Percentiles rank a stretch among this genome's conserved stretches.
These are phyloP conservation scores for Adelosebastes latens DNA, from an alignment of 2,797 vertebrate species.

Conservation along the genomic window DNA sequence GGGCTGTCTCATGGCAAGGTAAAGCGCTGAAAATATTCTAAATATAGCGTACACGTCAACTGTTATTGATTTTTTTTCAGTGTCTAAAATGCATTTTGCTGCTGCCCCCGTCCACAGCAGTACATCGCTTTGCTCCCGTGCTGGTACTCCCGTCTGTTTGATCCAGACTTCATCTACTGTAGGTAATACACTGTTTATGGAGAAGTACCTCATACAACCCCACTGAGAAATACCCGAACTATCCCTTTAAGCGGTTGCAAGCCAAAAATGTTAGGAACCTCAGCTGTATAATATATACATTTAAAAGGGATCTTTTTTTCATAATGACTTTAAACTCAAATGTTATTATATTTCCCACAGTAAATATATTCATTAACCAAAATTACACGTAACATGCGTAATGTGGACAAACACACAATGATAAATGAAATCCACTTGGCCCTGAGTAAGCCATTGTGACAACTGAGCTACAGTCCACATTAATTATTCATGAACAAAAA, in stretches of 20 bases:
- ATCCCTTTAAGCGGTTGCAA: background rate
- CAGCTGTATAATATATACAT: background rate
- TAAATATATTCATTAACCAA: background rate
- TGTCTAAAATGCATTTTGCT: background rate
- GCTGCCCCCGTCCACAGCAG: background rate
- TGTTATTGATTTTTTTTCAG: background rate
- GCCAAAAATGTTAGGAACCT: background rate
- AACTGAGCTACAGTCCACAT: slow-evolving; percentile 75
- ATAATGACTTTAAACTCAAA: background rate
- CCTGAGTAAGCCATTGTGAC: slow-evolving; percentile 71
- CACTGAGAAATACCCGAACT: background rate
- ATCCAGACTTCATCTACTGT: background rate
- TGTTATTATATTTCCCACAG: background rate
- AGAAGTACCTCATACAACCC: background rate
- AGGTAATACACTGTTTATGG: background rate
- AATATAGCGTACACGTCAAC: background rate
- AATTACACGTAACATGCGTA: slow-evolving; percentile 7
- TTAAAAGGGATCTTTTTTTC: background rate
- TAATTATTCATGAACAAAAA: slow-evolving; percentile 84
- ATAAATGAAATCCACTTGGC: slow-evolving; percentile 72
- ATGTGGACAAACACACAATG: slow-evolving; percentile 38
- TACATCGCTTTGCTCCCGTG: background rate
- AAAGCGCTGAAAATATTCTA: background rate
- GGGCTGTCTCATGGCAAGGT: background rate
- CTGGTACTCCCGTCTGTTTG: background rate